phyloP scores from a whole-genome alignment of 2,113 vertebrate species.

The Cyrtonyx montezumae region DNA sequence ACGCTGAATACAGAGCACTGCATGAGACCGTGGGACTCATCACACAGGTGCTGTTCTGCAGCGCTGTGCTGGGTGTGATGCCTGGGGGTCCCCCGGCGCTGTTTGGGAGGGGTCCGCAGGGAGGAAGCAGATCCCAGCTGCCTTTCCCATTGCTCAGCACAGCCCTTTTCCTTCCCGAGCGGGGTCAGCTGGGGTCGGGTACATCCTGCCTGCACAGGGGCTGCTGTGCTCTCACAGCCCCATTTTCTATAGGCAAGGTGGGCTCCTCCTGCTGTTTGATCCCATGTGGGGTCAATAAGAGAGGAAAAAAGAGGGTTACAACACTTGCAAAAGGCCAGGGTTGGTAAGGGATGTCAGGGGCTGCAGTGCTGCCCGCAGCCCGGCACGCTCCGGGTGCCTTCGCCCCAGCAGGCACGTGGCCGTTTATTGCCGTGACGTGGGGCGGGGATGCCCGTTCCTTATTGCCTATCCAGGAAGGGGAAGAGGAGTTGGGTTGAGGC shows the following conservation, averaged over 20 bases:
- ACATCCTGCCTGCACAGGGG: neutral
- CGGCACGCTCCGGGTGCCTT: neutral
- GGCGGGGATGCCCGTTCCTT: fast-evolving
- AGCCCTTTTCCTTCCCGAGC: constrained; percentile 42
- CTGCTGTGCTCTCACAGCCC: neutral
- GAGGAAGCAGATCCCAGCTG: neutral
- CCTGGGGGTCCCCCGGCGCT: neutral
- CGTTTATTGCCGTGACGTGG: neutral
- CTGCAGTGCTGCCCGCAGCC: too few species aligned
- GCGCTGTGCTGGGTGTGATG: neutral
- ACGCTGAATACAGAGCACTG: fast-evolving
- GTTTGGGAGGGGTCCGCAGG: neutral
- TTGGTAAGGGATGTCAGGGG: neutral
- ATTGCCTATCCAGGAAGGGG: constrained; percentile 11
- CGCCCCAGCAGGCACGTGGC: neutral
- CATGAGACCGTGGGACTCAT: neutral
- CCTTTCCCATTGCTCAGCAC: constrained; percentile 33
- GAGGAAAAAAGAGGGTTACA: neutral
- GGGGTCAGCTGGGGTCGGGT: neutral
- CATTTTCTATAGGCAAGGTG: neutral
- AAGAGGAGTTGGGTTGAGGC: neutral
- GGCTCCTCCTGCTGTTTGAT: neutral
- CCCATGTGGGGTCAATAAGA: neutral
- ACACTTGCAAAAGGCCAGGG: neutral
- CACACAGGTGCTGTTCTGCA: constrained; percentile 7